Base-by-base conservation (phyloP, 1,140 invertebrate species). In the Brachionus rotundiformis region DNA sequence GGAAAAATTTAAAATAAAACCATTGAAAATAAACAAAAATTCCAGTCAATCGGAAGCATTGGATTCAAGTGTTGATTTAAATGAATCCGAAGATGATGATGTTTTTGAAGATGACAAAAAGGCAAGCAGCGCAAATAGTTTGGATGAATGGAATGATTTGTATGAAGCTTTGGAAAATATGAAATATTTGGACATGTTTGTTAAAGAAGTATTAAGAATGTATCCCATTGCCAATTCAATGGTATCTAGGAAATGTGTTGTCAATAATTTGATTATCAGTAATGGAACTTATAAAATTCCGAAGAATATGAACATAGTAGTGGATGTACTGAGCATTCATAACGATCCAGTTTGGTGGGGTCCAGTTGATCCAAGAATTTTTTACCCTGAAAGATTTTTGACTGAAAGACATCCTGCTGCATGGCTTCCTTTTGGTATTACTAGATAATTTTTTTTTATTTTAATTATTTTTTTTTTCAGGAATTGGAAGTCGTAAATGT, bases 171-270 rank as follows among this genome's bases (percentile, higher is more conserved):
- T 79, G 19, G 76, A 79, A 19, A 79, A 63, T 23, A 36, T 79
- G 76, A 79, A 79, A 29, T 79, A 79, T 63, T 79, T 79, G 29
- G 76, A 79, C 33, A 79, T 79, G 47, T 79, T 79, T 79, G 76
- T 79, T 7, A 54, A 63, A 59, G 76, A 79, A 31, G 47, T 79
- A 13, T 59, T 79, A 19, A 54, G 76, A 36, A 59, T 79, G 76
- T 79, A 59, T 79, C 76, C 76, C 2, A 79, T 79, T 19, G 76
- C 76, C 1, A 79, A 79, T 63, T 79, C 76, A 13, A 79, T 79
- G 76, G 76, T 79, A 19, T 79, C 76, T 2, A 54, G 76, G 36
- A 54, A 79, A 79, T 79, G 76, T 63, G 76, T 39, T 39, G 59
- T 63, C 23, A 33, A 63, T 54, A 59, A 79, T 39, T 79, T 79